A percentile compares a stretch with the other conserved stretches of the same genome.
phyloP scores from a whole-genome alignment of 2,797 vertebrate genomes.

The Pygocentrus nattereri region DNA sequence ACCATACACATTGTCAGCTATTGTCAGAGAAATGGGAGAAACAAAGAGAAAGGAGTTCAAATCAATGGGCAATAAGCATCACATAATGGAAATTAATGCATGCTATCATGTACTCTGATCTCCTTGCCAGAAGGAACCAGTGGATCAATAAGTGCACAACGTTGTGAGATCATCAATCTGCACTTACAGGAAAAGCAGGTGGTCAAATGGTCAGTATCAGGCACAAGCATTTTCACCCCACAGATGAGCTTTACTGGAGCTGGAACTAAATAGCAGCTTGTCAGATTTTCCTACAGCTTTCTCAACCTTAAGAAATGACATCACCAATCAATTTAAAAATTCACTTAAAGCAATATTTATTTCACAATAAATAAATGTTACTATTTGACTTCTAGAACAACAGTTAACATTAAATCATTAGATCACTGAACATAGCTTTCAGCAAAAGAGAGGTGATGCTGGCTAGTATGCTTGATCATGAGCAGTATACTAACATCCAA shows the following conservation, averaged over 20 bases:
- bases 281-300: not conserved
- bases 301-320: not conserved
- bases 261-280: conserved; percentile 10
- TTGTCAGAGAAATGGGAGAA: not conserved
- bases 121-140: conserved; percentile 12
- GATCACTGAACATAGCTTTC: not conserved
- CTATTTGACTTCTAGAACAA: not conserved
- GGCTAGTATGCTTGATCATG: too few relatives aligned
- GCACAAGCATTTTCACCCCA: not conserved
- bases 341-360: not conserved
- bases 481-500: too few relatives aligned
- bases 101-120: not conserved
- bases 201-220: not conserved
- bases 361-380: not conserved
- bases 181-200: conserved; percentile 38
- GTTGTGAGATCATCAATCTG: conserved; percentile 9
- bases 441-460: too few relatives aligned
- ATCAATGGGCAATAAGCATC: not conserved
- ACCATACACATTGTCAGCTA: not conserved
- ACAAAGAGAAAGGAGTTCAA: not conserved
- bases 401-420: not conserved
- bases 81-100: not conserved
- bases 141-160: conserved; percentile 35
- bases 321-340: not conserved
- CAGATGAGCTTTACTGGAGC: not conserved